phyloP scores from a whole-genome alignment of 2,888 invertebrate genomes.

The Cosmopolites sordidus region DNA sequence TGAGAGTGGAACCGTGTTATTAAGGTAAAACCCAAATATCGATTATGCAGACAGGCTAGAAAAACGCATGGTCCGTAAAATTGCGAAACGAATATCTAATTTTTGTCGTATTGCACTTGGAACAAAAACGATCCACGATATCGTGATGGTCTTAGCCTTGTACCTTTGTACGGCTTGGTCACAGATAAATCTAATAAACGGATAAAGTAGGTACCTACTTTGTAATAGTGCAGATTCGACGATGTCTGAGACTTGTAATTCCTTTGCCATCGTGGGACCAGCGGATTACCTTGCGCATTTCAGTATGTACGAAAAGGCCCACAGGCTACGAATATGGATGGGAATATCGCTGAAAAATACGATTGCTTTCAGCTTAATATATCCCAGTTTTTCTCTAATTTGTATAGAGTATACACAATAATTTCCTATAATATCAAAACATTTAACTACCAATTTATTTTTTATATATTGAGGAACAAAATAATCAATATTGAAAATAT shows the following conservation, averaged over 20 bases:
- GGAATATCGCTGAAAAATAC: no score
- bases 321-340: not conserved
- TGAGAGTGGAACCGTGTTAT: no score
- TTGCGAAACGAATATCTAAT: not conserved
- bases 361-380: no score
- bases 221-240: constrained; percentile 26
- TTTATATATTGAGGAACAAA: no score
- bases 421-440: no score
- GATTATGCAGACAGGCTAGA: no score
- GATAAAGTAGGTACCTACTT: constrained; percentile 27
- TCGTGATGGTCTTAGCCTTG: constrained; percentile 26
- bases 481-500: no score
- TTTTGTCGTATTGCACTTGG: not conserved
- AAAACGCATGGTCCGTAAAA: no score
- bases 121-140: constrained; percentile 17
- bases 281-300: constrained; percentile 20
- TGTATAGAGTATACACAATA: no score
- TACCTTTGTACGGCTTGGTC: constrained; percentile 19
- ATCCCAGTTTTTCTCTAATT: no score
- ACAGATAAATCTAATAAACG: constrained; percentile 25
- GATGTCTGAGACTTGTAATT: constrained; percentile 21
- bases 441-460: no score
- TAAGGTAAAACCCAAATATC: no score
- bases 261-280: constrained; percentile 20
- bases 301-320: constrained; percentile 5